Evolutionary conservation across 2,113 vertebrate genomes (phyloP), one percentile per base, ranked within the genome.

Genomic region (Indri indri): DNA sequence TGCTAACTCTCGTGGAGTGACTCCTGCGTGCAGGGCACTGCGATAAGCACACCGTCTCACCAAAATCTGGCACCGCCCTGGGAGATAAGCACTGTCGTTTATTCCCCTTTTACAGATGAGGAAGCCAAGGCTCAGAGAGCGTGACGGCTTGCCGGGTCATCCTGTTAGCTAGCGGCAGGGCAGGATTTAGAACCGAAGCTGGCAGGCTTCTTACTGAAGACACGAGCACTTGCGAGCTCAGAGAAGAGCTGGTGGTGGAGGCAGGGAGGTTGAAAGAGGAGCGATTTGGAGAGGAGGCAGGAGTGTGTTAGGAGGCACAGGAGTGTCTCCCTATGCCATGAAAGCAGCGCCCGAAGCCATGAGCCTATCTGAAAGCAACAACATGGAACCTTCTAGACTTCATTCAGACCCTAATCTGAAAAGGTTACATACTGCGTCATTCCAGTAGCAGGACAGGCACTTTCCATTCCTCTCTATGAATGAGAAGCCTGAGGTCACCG

Each of bases 1-100:
- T 20, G 8, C 0, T 6, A 3, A 1, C 27, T 0, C 0, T 5
- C 0, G 6, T 0, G 34, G 50, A 59, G 34, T 1, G 1, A 59
- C 17, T 23, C 50, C 61, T 13, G 12, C 1, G 16, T 8, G 14
- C 32, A 0, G 17, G 68, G 70, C 40, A 4, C 27, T 4, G 20
- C 13, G 68, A 14, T 10, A 4, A 50, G 27, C 0, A 40, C 68
- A 13, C 7, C 52, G 20, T 13, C 17, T 22, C 66, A 27, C 77
- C 3, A 8, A 84, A 50, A n/a, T 40, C 34, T 22, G 12, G 14
- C 37, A 45, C 45, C 2, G 0, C 13, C 47, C 12, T 13, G 30
- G 73, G 14, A 65, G 20, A 45, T 4, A n/a, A n/a, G 32, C 40
- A 3, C 18, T 9, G 1, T 37, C 22, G 10, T 1, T 8, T 25